These are phyloP conservation scores for Podabrus alpinus DNA, from an alignment of 2,888 invertebrate species.

Conservation along the genomic window DNA sequence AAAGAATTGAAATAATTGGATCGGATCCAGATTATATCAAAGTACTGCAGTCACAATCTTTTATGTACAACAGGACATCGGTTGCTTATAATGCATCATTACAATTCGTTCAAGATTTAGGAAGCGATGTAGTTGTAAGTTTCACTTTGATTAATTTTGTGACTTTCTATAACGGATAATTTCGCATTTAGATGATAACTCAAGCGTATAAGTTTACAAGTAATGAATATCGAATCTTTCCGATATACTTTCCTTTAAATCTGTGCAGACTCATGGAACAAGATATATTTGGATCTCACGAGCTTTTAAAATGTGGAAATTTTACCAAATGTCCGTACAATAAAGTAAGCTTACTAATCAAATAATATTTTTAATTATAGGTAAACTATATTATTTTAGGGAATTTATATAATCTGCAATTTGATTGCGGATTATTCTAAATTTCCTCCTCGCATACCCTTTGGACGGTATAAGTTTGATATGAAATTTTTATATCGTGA, in stretches of 20 bases:
- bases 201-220: constrained; percentile 1
- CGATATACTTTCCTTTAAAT: background rate
- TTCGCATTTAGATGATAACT: background rate
- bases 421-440: background rate
- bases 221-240: constrained; percentile 6
- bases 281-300: background rate
- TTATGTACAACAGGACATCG: background rate
- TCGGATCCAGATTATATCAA: background rate
- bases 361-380: background rate
- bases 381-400: background rate
- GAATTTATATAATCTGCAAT: background rate
- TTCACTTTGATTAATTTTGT: background rate
- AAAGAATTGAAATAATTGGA: background rate
- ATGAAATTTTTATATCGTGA: too few relatives aligned
- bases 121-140: background rate
- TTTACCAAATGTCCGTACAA: background rate
- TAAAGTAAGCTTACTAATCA: background rate
- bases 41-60: background rate
- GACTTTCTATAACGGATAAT: background rate
- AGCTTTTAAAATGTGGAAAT: background rate
- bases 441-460: background rate
- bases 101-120: background rate
- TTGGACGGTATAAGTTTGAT: background rate
- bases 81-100: background rate
- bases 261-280: background rate